These are phyloP conservation scores for Mya arenaria DNA, from an alignment of 1,140 invertebrate species.

Conservation along the genomic window DNA sequence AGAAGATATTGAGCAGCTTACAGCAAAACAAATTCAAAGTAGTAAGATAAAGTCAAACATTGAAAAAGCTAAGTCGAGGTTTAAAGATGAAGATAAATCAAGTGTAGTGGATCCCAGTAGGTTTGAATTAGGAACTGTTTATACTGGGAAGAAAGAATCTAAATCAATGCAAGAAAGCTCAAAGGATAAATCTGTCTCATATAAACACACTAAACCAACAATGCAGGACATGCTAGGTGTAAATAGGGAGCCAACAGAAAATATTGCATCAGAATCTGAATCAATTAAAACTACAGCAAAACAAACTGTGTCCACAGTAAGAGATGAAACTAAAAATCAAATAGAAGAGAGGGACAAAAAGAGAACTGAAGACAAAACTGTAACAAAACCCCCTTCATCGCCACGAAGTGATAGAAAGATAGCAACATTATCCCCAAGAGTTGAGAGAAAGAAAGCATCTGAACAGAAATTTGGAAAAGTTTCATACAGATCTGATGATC, in stretches of 20 bases:
- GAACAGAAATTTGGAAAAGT: constrained; percentile 46
- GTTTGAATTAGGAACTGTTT: constrained; percentile 53
- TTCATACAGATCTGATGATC: constrained; percentile 30
- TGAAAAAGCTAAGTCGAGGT: constrained; percentile 40
- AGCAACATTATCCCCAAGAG: too few relatives aligned
- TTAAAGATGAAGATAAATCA: constrained; percentile 31
- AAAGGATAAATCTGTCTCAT: background rate
- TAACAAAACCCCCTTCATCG: constrained; percentile 41
- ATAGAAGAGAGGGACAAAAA: background rate
- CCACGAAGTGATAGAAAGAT: too few relatives aligned
- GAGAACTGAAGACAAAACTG: background rate
- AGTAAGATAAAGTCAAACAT: constrained; percentile 38
- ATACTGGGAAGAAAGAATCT: constrained; percentile 15
- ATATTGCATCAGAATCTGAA: background rate
- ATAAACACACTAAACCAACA: background rate
- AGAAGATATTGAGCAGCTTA: constrained; percentile 3
- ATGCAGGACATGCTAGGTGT: background rate
- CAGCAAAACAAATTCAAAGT: constrained; percentile 32
- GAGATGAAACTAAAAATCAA: background rate
- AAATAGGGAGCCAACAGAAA: background rate
- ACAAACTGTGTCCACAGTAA: background rate
- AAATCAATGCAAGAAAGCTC: background rate
- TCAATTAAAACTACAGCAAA: background rate
- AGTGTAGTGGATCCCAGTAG: constrained; percentile 22
- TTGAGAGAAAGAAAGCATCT: constrained; percentile 38